A percentile compares a stretch with the other conserved stretches of the same genome.
Evolutionary conservation across 2,888 invertebrate genomes (phyloP).

Genomic region (Perdita meconis): DNA sequence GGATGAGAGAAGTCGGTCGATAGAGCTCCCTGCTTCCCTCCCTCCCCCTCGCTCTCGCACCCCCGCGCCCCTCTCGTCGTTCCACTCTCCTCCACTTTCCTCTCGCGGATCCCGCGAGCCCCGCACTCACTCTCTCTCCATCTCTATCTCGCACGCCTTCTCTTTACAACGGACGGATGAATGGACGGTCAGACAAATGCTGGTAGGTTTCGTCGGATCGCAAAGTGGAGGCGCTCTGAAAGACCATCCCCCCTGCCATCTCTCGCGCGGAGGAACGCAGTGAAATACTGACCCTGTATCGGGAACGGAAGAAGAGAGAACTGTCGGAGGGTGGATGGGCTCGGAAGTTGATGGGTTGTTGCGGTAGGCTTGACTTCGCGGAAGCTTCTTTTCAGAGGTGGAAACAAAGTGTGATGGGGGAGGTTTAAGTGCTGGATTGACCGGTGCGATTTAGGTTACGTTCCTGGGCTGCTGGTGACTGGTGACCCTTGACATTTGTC

Average conservation of each 20-base stretch:
- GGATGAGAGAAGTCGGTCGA: constrained; percentile 82
- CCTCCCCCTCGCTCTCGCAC: constrained; percentile 54
- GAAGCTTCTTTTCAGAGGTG: neutral
- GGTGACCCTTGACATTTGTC: no score
- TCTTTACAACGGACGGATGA: constrained; percentile 58
- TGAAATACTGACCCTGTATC: constrained; percentile 13
- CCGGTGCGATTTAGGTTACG: neutral
- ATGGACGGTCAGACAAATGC: constrained; percentile 68
- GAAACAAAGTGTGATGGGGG: neutral
- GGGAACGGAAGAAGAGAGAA: constrained; percentile 4
- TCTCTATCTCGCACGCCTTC: no score
- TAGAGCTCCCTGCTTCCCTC: constrained; percentile 80
- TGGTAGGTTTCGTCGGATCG: constrained; percentile 49
- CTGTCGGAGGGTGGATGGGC: neutral
- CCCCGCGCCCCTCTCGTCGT: constrained; percentile 38
- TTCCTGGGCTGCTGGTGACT: no score
- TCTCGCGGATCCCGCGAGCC: constrained; percentile 19
- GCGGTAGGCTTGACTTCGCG: neutral
- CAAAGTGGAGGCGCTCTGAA: constrained; percentile 56
- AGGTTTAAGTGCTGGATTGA: neutral
- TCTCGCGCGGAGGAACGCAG: constrained; percentile 3
- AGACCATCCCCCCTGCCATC: constrained; percentile 30
- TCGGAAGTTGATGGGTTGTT: neutral
- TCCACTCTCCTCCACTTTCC: constrained; percentile 20
- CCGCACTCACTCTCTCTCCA: constrained; percentile 19